These are phyloP conservation scores for Ceratosolen solmsi DNA, from an alignment of 1,140 invertebrate species.

Conservation along the genomic window DNA sequence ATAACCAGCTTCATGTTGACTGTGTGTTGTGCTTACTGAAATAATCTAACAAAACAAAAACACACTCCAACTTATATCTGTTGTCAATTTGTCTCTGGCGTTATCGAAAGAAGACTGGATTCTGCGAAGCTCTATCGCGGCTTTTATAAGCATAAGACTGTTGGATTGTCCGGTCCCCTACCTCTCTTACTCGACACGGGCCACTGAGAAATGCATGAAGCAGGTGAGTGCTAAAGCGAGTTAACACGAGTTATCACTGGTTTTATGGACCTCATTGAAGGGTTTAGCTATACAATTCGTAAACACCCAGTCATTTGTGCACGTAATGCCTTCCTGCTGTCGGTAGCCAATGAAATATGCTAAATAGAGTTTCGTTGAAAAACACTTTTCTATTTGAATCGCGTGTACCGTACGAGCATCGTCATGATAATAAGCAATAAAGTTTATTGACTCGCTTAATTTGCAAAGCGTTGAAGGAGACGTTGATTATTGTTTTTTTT, in stretches of 20 bases:
- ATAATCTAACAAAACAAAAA: neutral
- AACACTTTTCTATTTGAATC: neutral
- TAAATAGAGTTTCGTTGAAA: neutral
- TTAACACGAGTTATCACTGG: conserved; percentile 14
- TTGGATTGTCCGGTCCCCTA: conserved; percentile 26
- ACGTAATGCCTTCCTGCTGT: conserved; percentile 19
- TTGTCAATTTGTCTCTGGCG: conserved; percentile 4
- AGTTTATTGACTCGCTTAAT: neutral
- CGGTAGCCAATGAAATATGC: neutral
- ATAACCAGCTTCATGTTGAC: conserved; percentile 34
- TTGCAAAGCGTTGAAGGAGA: neutral
- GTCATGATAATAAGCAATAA: neutral
- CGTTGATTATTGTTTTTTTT: neutral
- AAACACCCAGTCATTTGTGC: neutral
- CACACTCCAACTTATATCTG: neutral
- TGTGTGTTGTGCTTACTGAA: neutral
- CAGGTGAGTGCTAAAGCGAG: conserved; percentile 29
- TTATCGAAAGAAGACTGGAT: conserved; percentile 43
- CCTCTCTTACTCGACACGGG: neutral
- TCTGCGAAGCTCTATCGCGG: conserved; percentile 5
- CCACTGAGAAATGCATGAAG: neutral
- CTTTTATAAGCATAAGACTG: conserved; percentile 45
- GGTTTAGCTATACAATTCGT: neutral
- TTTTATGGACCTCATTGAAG: conserved; percentile 28
- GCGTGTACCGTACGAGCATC: neutral